Percentiles rank a stretch among this genome's conserved stretches.
These are phyloP conservation scores for Sprattus sprattus DNA, from an alignment of 2,113 vertebrate species.

Conservation along the genomic window DNA sequence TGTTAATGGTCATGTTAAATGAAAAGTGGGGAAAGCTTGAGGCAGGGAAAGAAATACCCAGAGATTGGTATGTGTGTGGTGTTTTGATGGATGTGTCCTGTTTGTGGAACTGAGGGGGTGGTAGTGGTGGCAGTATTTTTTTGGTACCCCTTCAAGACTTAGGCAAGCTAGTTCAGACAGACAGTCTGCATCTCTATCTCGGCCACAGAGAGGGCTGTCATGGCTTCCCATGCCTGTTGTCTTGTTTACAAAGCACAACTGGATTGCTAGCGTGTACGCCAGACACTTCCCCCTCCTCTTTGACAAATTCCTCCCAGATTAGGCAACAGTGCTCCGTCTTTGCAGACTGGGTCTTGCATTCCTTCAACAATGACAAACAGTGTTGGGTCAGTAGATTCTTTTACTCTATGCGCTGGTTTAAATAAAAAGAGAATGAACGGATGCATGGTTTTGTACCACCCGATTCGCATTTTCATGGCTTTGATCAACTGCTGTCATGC, in stretches of 20 bases:
- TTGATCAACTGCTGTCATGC: background rate
- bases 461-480: background rate
- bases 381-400: slow-evolving; percentile 43
- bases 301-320: slow-evolving; percentile 70
- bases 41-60: background rate
- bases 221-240: slow-evolving; percentile 53
- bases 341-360: slow-evolving; percentile 62
- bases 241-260: slow-evolving; percentile 62
- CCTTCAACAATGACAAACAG: slow-evolving; percentile 63
- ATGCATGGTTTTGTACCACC: background rate
- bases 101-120: background rate
- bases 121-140: slow-evolving; percentile 18
- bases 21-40: background rate
- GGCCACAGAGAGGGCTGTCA: slow-evolving; percentile 23
- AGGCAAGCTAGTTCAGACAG: slow-evolving; percentile 34
- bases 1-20: slow-evolving; percentile 4
- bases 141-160: slow-evolving; percentile 14
- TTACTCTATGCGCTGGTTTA: slow-evolving; percentile 42
- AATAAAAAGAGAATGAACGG: slow-evolving; percentile 44
- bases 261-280: slow-evolving; percentile 61
- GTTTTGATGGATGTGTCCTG: background rate
- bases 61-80: background rate
- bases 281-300: slow-evolving; percentile 52
- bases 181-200: slow-evolving; percentile 21
- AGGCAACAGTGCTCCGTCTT: slow-evolving; percentile 64